Conservation (phyloP, 2,113 vertebrate species). For the Tapirus terrestris region DNA sequence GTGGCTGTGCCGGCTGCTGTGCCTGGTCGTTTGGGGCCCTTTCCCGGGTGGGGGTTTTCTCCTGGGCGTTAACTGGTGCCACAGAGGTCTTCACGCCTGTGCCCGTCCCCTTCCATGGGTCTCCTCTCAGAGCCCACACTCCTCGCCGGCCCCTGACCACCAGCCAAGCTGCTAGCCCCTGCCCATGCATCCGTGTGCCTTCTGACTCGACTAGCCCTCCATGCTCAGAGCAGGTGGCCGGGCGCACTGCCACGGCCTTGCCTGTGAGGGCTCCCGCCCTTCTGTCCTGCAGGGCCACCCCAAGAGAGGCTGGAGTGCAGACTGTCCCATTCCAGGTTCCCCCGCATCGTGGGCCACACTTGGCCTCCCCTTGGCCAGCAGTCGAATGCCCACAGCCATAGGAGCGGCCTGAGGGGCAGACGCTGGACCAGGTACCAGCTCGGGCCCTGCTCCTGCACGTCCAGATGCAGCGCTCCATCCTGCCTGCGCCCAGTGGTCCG, state of each 20-base stretch:
- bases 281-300: not conserved
- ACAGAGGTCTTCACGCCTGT: not conserved
- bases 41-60: not conserved
- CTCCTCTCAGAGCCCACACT: not conserved
- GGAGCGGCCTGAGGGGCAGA: not conserved
- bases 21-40: not conserved
- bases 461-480: not conserved
- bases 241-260: not conserved
- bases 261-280: no score
- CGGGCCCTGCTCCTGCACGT: not conserved
- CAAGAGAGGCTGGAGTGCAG: not conserved
- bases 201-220: not conserved
- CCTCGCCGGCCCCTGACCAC: not conserved
- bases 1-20: not conserved
- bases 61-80: not conserved
- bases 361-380: not conserved
- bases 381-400: no score
- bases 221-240: rapidly evolving
- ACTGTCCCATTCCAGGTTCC: not conserved
- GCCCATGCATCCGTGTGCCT: not conserved
- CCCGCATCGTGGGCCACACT: no score
- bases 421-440: not conserved
- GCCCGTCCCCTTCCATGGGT: not conserved
- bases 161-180: not conserved
- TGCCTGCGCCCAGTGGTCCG: not conserved